Evolutionary conservation across 2,113 vertebrate species (phyloP), one percentile per base, ranked within the genome.

Genomic region (Alosa alosa): DNA sequence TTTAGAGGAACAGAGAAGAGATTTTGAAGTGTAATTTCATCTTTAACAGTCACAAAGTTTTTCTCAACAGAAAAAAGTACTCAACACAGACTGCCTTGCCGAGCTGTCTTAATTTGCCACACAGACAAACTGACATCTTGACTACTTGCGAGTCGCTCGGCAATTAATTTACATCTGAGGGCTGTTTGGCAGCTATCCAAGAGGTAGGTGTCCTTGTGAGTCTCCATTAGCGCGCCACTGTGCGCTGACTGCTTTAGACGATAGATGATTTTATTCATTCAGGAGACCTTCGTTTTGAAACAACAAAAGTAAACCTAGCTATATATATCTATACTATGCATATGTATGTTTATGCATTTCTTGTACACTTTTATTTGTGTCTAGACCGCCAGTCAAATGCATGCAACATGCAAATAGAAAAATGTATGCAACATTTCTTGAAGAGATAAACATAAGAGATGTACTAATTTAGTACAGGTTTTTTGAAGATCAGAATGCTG

Each of bases 161-260:
- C 55, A 60, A 60, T 60, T 68, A 31, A 31, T 68, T 68, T 68
- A 68, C 64, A 31, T 78, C 31, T 39, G 72, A 78, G 86, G 89
- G 90, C 87, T 87, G 82, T 82, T 84, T 91, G 86, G 83, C 85
- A 45, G 87, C 89, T 90, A 89, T 89, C 92, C 91, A 91, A 87
- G 90, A 46, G 4, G 72, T 17, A 31, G 36, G 31, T 39, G 31
- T 78, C 72, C 72, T 78, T 78, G 72, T 36, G 31, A 78, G 31
- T 13, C 72, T 39, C 72, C 10, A 39, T 39, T 36, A 78, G 4
- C 31, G 15, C 15, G 11, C 25, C 25, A 78, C 31, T 15, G 15
- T 15, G 39, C 2, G 72, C 72, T 41, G 72, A 39, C 36, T 17
- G 13, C 11, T 78, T 78, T 17, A 78, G 55, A 60, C 72, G 39